Conservation (phyloP, 2,888 invertebrate species). For the Phaonia tiefii region DNA sequence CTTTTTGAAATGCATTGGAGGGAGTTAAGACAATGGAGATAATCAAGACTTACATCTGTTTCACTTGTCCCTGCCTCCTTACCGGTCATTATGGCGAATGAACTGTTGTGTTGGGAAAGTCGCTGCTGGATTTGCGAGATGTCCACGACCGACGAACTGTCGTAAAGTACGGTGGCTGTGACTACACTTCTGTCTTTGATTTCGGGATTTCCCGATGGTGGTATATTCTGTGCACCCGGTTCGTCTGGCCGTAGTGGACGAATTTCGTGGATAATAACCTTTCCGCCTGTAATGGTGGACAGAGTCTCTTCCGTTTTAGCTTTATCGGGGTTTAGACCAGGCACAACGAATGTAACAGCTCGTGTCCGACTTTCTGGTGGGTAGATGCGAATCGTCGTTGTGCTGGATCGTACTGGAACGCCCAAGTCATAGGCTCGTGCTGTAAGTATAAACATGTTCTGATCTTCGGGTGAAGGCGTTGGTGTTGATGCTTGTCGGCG, state of each 20-base stretch:
- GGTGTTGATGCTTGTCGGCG: slow-evolving; percentile 67
- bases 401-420: slow-evolving; percentile 88
- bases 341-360: slow-evolving; percentile 91
- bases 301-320: slow-evolving; percentile 88
- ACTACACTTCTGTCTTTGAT: slow-evolving; percentile 87
- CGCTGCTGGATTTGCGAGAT: slow-evolving; percentile 87
- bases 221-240: slow-evolving; percentile 82
- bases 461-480: slow-evolving; percentile 62
- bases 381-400: slow-evolving; percentile 88
- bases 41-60: slow-evolving; percentile 76
- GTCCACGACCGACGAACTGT: slow-evolving; percentile 86
- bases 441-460: slow-evolving; percentile 83
- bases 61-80: slow-evolving; percentile 71
- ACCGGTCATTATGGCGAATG: slow-evolving; percentile 77
- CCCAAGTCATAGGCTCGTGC: slow-evolving; percentile 93
- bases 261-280: slow-evolving; percentile 88
- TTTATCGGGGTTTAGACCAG: slow-evolving; percentile 88
- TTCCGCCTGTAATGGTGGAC: slow-evolving; percentile 89
- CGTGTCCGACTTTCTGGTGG: slow-evolving; percentile 89
- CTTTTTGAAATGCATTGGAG: slow-evolving; percentile 47
- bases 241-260: slow-evolving; percentile 84
- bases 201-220: slow-evolving; percentile 78
- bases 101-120: slow-evolving; percentile 80
- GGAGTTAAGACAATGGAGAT: not conserved
- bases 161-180: slow-evolving; percentile 86